Conservation (phyloP, 2,888 invertebrate genomes). For the Sesia apiformis region DNA sequence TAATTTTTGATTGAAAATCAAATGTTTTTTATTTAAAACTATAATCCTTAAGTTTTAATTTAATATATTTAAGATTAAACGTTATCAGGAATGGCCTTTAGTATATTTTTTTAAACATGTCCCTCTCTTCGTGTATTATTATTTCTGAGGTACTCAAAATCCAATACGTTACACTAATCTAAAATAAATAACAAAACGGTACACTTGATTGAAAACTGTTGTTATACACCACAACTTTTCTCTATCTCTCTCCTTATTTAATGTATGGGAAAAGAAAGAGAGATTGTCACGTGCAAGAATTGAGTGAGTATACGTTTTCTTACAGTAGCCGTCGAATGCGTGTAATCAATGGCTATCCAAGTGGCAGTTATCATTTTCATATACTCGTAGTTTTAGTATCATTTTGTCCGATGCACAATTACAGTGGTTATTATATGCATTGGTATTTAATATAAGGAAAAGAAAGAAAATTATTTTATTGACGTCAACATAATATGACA, state of each 20-base stretch:
- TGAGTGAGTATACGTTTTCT: neutral
- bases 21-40: slow-evolving; percentile 52
- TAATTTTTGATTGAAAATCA: slow-evolving; percentile 58
- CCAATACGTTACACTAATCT: too few species aligned
- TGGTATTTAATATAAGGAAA: too few species aligned
- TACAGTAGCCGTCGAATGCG: slow-evolving; percentile 17
- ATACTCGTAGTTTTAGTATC: neutral
- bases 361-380: neutral
- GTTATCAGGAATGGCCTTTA: too few species aligned
- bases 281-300: neutral
- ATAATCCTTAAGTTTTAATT: slow-evolving; percentile 55
- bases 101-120: too few species aligned
- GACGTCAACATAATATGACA: too few species aligned
- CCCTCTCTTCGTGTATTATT: too few species aligned
- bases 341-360: slow-evolving; percentile 24
- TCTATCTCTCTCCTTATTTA: neutral
- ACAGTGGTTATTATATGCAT: too few species aligned
- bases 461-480: too few species aligned
- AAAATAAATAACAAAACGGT: neutral
- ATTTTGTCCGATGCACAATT: too few species aligned
- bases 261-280: neutral
- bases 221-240: neutral
- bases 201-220: neutral
- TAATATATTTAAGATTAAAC: too few species aligned
- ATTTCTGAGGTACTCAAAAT: too few species aligned